Evolutionary conservation across 2,888 invertebrate species (phyloP).

Genomic region (Temnothorax rugatulus): DNA sequence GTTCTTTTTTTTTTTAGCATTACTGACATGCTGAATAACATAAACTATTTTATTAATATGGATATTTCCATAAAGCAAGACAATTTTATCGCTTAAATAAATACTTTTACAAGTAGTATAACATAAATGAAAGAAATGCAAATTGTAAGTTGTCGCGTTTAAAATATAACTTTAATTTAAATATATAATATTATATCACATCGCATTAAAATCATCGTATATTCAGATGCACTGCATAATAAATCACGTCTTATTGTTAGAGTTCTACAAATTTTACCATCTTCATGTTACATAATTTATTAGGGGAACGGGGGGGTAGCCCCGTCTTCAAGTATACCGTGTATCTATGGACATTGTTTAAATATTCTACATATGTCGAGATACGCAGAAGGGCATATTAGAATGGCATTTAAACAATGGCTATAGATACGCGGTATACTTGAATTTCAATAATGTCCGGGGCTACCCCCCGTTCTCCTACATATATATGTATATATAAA

Average conservation of each 20-base stretch:
- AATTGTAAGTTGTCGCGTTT: not conserved
- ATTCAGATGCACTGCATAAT: not conserved
- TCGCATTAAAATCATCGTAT: not conserved
- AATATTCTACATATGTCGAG: too few species aligned
- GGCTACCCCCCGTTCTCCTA: too few species aligned
- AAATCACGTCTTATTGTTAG: not conserved
- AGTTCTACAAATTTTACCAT: constrained; percentile 1
- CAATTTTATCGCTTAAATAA: constrained; percentile 4
- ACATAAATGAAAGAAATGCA: not conserved
- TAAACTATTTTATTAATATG: constrained; percentile 8
- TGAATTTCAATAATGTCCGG: too few species aligned
- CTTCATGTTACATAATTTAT: constrained; percentile 67
- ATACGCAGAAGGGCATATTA: too few species aligned
- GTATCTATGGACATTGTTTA: too few species aligned
- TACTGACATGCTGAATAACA: not conserved
- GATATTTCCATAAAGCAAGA: not conserved
- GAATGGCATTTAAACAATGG: too few species aligned
- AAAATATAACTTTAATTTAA: constrained; percentile 10
- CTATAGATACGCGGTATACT: too few species aligned
- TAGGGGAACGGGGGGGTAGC: constrained; percentile 13
- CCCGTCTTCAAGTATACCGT: too few species aligned
- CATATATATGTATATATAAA: constrained; percentile 34
- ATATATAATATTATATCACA: constrained; percentile 3
- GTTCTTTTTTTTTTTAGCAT: constrained; percentile 15
- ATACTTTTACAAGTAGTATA: not conserved